These are phyloP conservation scores for Pseudorasbora parva DNA, from an alignment of 2,113 vertebrate genomes.

Conservation along the genomic window DNA sequence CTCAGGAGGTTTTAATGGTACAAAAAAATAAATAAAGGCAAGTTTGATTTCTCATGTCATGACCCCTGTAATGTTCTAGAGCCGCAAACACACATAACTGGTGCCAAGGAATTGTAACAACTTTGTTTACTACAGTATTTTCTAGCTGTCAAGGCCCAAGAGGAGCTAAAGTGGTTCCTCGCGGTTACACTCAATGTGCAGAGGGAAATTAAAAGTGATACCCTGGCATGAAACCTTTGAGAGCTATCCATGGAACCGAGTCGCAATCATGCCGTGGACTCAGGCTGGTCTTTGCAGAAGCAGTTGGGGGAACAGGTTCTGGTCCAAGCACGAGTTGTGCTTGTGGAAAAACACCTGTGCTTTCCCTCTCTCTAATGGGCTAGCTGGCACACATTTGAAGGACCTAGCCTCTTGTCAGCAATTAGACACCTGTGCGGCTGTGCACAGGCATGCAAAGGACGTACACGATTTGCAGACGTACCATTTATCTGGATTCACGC, in stretches of 20 bases:
- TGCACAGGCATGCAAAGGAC: constrained; percentile 34
- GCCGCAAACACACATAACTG: not conserved
- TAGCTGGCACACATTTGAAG: constrained; percentile 49
- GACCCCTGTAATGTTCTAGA: not conserved
- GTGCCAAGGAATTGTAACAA: not conserved
- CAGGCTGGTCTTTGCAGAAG: not conserved
- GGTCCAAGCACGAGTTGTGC: constrained; percentile 25
- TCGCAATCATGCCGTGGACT: not conserved
- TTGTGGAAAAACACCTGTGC: constrained; percentile 55
- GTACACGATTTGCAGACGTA: not conserved
- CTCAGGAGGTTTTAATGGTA: too few relatives aligned
- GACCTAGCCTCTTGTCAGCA: constrained; percentile 58
- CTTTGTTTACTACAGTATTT: not conserved
- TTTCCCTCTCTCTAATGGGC: constrained; percentile 46
- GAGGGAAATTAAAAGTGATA: constrained; percentile 34
- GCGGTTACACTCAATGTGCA: not conserved
- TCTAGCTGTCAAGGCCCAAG: not conserved
- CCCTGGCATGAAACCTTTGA: constrained; percentile 37
- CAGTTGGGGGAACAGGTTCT: constrained; percentile 11
- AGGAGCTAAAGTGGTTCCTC: not conserved
- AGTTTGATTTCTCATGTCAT: too few relatives aligned
- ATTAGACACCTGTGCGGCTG: constrained; percentile 60
- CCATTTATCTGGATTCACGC: constrained; percentile 19
- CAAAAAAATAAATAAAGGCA: too few relatives aligned
- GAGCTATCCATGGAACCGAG: constrained; percentile 21